Base-by-base conservation (phyloP, 2,113 vertebrate species). In the Cololabis saira region DNA sequence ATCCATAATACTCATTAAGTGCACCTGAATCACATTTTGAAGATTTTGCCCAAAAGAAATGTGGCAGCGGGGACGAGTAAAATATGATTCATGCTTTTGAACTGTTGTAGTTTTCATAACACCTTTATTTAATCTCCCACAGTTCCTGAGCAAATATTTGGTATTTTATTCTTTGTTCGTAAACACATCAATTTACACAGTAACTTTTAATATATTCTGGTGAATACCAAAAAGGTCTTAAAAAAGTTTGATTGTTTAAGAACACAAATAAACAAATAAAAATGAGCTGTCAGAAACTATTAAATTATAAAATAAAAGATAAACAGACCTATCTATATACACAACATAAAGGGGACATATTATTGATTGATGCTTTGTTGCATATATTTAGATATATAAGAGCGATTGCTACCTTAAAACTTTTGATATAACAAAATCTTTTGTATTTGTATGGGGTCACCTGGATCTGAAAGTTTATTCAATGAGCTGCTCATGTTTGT, bases 141-240 rank as follows among this genome's bases (percentile, higher is more conserved):
- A 64, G 67, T 90, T 90, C 92, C 88, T 89, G 89, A 91, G 90
- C 88, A 87, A 90, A 88, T 88, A 82, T 63, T 83, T 72, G 52
- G 42, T 71, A 63, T 80, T 85, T 83, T 80, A 74, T 90, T 87
- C 65, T 79, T 79, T 81, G 76, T 87, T 81, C 4, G 58, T 74
- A 73, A 81, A 89, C 82, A 85, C 69, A 88, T 67, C 89, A 87
- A 88, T 80, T 71, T 84, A 83, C 74, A 92, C 78, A 81, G 70
- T 83, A 85, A 84, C 76, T 45, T 81, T 71, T 65, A 77, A 66
- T 78, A 63, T 78, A 77, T 71, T 85, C 73, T 76, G 67, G 58
- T 63, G 74, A 75, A 84, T 80, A 78, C 52, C 43, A 79, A 85
- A 60, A 65, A 10, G 27, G 44, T 69, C n/a, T 74, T 74, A 54